Evolutionary conservation across 2,888 invertebrate species (phyloP).

Genomic region (Sericinus montela): DNA sequence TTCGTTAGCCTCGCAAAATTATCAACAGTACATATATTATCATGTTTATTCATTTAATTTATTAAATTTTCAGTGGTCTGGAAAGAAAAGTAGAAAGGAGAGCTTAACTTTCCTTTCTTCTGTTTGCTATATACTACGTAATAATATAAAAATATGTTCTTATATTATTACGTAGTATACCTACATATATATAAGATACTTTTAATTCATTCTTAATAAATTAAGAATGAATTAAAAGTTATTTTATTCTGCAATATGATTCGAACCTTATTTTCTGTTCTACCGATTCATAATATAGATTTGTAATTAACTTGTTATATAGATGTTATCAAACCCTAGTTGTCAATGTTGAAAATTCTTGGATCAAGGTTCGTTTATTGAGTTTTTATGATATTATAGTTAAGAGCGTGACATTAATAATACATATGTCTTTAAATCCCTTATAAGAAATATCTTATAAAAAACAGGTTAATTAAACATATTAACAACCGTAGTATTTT

Average conservation of each 20-base stretch:
- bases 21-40: too few relatives aligned
- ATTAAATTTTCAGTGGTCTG: too few relatives aligned
- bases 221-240: too few relatives aligned
- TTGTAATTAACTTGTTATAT: slow-evolving; percentile 17
- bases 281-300: slow-evolving; percentile 1
- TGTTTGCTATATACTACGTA: too few relatives aligned
- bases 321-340: slow-evolving; percentile 8
- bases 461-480: slow-evolving; percentile 14
- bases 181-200: too few relatives aligned
- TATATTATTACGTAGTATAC: too few relatives aligned
- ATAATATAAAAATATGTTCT: too few relatives aligned
- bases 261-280: slow-evolving; percentile 1
- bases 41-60: too few relatives aligned
- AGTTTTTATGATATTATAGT: slow-evolving; percentile 12
- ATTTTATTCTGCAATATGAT: not conserved
- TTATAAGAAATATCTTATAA: slow-evolving; percentile 14
- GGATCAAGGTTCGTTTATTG: slow-evolving; percentile 14
- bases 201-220: too few relatives aligned
- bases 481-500: not conserved
- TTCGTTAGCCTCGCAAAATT: too few relatives aligned
- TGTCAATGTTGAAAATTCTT: slow-evolving; percentile 15
- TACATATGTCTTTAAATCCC: slow-evolving; percentile 13
- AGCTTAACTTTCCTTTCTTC: too few relatives aligned
- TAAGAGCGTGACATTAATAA: slow-evolving; percentile 16
- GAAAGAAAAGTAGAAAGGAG: too few relatives aligned